Evolutionary conservation across 2,888 invertebrate genomes (phyloP).

Genomic region (Atherix ibis): DNA sequence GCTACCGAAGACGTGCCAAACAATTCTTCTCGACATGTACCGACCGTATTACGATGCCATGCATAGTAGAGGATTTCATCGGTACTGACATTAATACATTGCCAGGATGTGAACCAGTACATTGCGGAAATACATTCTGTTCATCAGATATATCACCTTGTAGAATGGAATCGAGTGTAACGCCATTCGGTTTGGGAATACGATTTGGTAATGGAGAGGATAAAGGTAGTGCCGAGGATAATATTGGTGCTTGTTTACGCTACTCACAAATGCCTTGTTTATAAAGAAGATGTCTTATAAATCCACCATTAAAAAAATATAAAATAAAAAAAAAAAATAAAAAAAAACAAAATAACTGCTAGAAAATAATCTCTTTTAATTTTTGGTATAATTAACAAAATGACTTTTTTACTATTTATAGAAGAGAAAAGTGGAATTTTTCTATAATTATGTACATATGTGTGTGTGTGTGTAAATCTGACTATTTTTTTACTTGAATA

Average conservation of each 20-base stretch:
- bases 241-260: slow-evolving; percentile 62
- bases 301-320: no score
- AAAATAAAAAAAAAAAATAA: no score
- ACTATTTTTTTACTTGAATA: no score
- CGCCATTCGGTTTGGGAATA: slow-evolving; percentile 62
- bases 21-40: slow-evolving; percentile 36
- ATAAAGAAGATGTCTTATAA: slow-evolving; percentile 15
- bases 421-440: no score
- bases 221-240: slow-evolving; percentile 62
- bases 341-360: no score
- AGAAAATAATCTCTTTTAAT: no score
- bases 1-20: slow-evolving; percentile 12
- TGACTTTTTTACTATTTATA: no score
- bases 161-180: slow-evolving; percentile 56
- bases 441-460: no score
- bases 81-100: slow-evolving; percentile 42
- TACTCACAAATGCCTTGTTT: slow-evolving; percentile 57
- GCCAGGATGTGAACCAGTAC: slow-evolving; percentile 54
- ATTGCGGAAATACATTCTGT: slow-evolving; percentile 63
- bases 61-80: slow-evolving; percentile 70
- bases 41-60: slow-evolving; percentile 64
- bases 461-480: no score
- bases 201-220: slow-evolving; percentile 53
- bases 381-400: no score
- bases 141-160: slow-evolving; percentile 32